A percentile compares a stretch with the other conserved stretches of the same genome.
These are phyloP conservation scores for Tretioscincus oriximinensis DNA, from an alignment of 2,113 vertebrate species.

Conservation along the genomic window DNA sequence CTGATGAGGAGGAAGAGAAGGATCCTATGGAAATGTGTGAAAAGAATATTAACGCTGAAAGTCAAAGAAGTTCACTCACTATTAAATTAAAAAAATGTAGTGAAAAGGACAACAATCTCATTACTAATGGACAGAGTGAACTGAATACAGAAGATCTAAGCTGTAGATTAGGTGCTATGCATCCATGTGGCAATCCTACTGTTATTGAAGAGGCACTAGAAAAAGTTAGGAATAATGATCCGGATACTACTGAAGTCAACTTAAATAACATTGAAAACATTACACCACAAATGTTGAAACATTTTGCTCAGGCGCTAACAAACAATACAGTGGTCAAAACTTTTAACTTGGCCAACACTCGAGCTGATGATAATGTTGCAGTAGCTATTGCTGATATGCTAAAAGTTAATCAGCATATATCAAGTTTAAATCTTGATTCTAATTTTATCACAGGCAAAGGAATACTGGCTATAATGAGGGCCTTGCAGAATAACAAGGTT, in stretches of 20 bases:
- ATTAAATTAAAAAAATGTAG: slow-evolving; percentile 59
- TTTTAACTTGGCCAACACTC: slow-evolving; percentile 92
- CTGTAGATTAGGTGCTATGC: slow-evolving; percentile 59
- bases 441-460: slow-evolving; percentile 95
- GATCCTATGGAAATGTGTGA: slow-evolving; percentile 51
- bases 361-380: slow-evolving; percentile 86
- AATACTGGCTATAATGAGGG: slow-evolving; percentile 87
- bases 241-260: slow-evolving; percentile 87
- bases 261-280: slow-evolving; percentile 97
- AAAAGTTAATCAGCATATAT: slow-evolving; percentile 83
- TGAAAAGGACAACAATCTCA: slow-evolving; percentile 46
- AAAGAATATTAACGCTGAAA: slow-evolving; percentile 24
- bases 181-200: slow-evolving; percentile 84
- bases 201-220: slow-evolving; percentile 91
- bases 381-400: slow-evolving; percentile 88
- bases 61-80: slow-evolving; percentile 42
- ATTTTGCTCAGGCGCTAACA: slow-evolving; percentile 87
- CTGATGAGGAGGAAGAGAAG: slow-evolving; percentile 59
- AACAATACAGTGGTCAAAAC: slow-evolving; percentile 84
- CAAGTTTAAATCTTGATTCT: slow-evolving; percentile 90
- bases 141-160: slow-evolving; percentile 65
- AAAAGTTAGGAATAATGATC: slow-evolving; percentile 80
- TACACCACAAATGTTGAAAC: slow-evolving; percentile 82
- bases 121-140: slow-evolving; percentile 70
- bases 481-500: slow-evolving; percentile 82